Base-by-base conservation (phyloP, 2,113 vertebrate genomes). In the Carettochelys insculpta region DNA sequence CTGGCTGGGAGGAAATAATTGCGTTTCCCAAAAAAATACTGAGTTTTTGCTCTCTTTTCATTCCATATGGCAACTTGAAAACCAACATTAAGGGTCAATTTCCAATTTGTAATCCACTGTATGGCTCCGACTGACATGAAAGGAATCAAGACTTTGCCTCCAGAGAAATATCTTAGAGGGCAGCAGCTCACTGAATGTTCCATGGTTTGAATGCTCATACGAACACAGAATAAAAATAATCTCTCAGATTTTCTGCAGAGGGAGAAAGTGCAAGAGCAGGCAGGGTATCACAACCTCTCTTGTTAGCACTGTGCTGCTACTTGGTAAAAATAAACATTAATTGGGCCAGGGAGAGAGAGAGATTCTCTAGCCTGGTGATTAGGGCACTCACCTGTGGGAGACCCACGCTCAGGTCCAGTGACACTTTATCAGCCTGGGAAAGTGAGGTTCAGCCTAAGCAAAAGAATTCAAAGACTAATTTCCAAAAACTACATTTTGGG, bases 311-410 rank as follows among this genome's bases (percentile, higher is more conserved):
- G 51, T 82, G 93, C 78, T 82, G 93, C 78, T 48, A 45, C 92
- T 91, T 75, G 5, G 25, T 82, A 84, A 94, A 90, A 95, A 93
- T 96, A 94, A 95, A 87, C 58, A 68, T 88, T 85, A 80, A 88
- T 47, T 31, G 80, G 90, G 68, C 73, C 56, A 12, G 29, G 51
- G 34, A 51, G 31, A 45, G 17, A 38, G 14, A 20, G 6, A 65
- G 87, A 61, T 85, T 76, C 1, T 29, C 9, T 3, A 92, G 76
- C 54, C 31, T n/a, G 22, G 34, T 47, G 85, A 75, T 76, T 79
- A 90, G 81, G 54, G 1, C 5, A 73, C 9, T 38, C 56, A 11
- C 20, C 11, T 41, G 77, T 56, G 81, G 79, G 68, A n/a, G 61
- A 68, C 61, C 16, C 41, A 27, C 38, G 80, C 61, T 68, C 71